Conservation (phyloP, 2,113 vertebrate species). For the Tricholaema leucomelas region DNA sequence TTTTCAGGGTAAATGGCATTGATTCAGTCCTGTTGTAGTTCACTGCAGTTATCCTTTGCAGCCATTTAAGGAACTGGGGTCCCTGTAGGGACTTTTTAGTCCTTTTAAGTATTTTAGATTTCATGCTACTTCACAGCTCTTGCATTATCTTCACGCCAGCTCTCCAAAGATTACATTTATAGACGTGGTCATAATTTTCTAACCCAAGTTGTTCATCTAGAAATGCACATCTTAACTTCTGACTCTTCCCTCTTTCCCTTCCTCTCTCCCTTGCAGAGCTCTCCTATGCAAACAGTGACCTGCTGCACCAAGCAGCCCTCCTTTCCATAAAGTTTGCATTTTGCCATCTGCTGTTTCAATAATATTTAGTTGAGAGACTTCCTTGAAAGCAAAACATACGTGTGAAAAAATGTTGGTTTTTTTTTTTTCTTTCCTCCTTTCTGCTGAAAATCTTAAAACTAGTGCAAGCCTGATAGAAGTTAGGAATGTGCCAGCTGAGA, state of each 20-base stretch:
- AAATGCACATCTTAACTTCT: conserved; percentile 28
- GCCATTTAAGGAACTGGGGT: conserved; percentile 62
- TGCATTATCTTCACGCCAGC: conserved; percentile 52
- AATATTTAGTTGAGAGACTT: conserved; percentile 53
- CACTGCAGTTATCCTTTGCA: conserved; percentile 72
- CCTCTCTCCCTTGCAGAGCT: conserved; percentile 12
- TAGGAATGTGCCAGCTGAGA: not conserved
- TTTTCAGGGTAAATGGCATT: conserved; percentile 22
- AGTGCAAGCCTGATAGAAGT: conserved; percentile 43
- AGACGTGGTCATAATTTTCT: conserved; percentile 47
- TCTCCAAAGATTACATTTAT: conserved; percentile 48
- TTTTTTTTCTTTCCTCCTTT: not conserved
- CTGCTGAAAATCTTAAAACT: not conserved
- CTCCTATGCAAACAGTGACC: conserved; percentile 17
- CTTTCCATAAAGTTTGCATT: conserved; percentile 31
- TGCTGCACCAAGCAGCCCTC: conserved; percentile 22
- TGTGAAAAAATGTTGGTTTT: not conserved
- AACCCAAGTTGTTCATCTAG: conserved; percentile 18
- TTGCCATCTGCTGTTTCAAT: conserved; percentile 56
- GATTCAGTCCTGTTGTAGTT: conserved; percentile 50
- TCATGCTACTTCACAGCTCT: conserved; percentile 67
- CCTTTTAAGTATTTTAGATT: conserved; percentile 62
- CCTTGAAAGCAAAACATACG: conserved; percentile 57
- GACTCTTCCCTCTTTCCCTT: conserved; percentile 19
- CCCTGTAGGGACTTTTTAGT: conserved; percentile 61